Evolutionary conservation across 2,888 invertebrate genomes (phyloP).

Genomic region (Pyralis farinalis): DNA sequence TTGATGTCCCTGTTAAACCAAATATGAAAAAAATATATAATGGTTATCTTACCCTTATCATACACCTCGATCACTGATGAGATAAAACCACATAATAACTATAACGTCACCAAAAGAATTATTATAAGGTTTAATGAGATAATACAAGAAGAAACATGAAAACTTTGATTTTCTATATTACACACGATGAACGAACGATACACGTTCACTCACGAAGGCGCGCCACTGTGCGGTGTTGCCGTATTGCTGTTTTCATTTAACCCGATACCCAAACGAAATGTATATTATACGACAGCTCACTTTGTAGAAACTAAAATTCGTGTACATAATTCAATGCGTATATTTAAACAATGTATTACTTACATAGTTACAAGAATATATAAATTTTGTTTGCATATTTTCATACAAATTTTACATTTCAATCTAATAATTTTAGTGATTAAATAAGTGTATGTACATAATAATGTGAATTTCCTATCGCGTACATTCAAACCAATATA

Average conservation of each 20-base stretch:
- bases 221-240: constrained; percentile 61
- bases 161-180: constrained; percentile 64
- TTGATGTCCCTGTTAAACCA: constrained; percentile 32
- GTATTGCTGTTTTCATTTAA: constrained; percentile 16
- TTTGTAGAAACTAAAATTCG: too few relatives aligned
- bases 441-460: too few relatives aligned
- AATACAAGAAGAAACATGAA: constrained; percentile 58
- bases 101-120: constrained; percentile 46
- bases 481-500: too few relatives aligned
- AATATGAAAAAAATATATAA: constrained; percentile 35
- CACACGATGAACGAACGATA: constrained; percentile 41
- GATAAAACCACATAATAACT: constrained; percentile 75
- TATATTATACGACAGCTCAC: too few relatives aligned
- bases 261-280: too few relatives aligned
- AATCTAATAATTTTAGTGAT: too few relatives aligned
- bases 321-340: too few relatives aligned
- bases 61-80: constrained; percentile 57
- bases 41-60: constrained; percentile 68
- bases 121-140: constrained; percentile 39
- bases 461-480: too few relatives aligned
- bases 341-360: too few relatives aligned
- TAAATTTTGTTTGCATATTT: too few relatives aligned
- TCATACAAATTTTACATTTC: too few relatives aligned
- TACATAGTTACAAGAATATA: too few relatives aligned
- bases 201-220: constrained; percentile 50